These are phyloP conservation scores for Tridacna gigas DNA, from an alignment of 2,888 invertebrate genomes.

Conservation along the genomic window DNA sequence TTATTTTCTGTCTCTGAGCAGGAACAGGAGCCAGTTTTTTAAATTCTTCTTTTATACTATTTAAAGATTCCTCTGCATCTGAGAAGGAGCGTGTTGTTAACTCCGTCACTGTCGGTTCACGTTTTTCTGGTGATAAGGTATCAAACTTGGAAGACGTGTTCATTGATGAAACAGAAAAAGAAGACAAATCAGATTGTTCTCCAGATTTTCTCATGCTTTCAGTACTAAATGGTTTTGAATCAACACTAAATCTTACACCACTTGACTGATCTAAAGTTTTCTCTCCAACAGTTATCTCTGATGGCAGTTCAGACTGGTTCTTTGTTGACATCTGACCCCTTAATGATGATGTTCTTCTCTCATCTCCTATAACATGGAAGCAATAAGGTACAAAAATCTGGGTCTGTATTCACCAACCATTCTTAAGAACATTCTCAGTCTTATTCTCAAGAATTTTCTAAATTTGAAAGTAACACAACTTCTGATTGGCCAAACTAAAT, in stretches of 20 bases:
- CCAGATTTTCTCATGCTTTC: not conserved
- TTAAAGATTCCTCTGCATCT: constrained; percentile 52
- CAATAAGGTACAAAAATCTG: no score
- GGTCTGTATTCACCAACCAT: no score
- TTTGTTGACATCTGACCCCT: constrained; percentile 31
- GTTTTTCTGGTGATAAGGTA: constrained; percentile 40
- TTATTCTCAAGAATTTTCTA: no score
- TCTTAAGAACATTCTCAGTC: no score
- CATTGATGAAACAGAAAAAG: constrained; percentile 26
- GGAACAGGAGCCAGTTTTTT: constrained; percentile 40
- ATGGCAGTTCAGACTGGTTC: constrained; percentile 54
- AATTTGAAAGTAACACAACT: no score
- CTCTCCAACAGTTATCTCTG: constrained; percentile 47
- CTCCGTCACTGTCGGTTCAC: constrained; percentile 28
- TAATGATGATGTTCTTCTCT: constrained; percentile 51
- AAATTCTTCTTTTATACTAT: constrained; percentile 50
- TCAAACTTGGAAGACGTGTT: constrained; percentile 27
- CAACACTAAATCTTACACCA: constrained; percentile 22
- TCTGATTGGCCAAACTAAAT: no score
- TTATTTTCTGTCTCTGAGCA: constrained; percentile 39
- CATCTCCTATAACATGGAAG: constrained; percentile 48
- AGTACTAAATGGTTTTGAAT: not conserved
- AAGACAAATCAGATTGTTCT: constrained; percentile 30
- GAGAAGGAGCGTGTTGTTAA: constrained; percentile 33
- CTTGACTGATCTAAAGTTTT: constrained; percentile 12